phyloP scores from a whole-genome alignment of 2,113 vertebrate species.

The Silurus asotus region DNA sequence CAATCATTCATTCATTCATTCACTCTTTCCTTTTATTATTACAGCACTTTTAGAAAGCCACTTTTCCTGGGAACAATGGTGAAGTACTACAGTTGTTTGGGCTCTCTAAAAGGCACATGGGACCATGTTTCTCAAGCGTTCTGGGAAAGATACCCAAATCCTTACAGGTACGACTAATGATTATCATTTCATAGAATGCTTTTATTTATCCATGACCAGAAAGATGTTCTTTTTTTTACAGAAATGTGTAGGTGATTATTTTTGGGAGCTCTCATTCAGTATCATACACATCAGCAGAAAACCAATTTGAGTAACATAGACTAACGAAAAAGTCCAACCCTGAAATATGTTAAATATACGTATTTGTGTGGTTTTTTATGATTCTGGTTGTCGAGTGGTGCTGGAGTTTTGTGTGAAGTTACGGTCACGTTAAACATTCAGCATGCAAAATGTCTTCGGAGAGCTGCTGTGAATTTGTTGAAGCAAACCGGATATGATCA shows the following conservation, averaged over 20 bases:
- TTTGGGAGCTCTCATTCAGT: background rate
- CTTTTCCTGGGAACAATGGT: constrained; percentile 80
- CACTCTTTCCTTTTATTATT: background rate
- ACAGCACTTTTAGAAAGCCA: constrained; percentile 48
- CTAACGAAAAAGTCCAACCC: background rate
- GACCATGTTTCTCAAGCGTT: constrained; percentile 96
- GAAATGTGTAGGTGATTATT: background rate
- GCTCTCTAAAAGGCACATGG: constrained; percentile 88
- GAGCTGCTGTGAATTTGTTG: too few species aligned
- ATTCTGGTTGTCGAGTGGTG: too few species aligned
- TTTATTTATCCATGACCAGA: background rate
- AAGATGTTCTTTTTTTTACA: background rate
- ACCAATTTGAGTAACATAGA: background rate
- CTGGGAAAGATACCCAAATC: constrained; percentile 95
- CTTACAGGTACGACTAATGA: constrained; percentile 80
- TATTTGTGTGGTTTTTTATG: too few species aligned
- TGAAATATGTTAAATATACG: too few species aligned
- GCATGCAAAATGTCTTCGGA: too few species aligned
- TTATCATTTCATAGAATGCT: too few species aligned
- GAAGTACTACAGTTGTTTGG: constrained; percentile 85
- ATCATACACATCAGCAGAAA: background rate
- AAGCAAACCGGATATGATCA: too few species aligned
- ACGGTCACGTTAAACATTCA: too few species aligned
- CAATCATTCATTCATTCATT: background rate
- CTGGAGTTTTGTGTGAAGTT: too few species aligned